Base-by-base conservation (phyloP, 2,113 vertebrate genomes). In the Ochotona curzoniae region DNA sequence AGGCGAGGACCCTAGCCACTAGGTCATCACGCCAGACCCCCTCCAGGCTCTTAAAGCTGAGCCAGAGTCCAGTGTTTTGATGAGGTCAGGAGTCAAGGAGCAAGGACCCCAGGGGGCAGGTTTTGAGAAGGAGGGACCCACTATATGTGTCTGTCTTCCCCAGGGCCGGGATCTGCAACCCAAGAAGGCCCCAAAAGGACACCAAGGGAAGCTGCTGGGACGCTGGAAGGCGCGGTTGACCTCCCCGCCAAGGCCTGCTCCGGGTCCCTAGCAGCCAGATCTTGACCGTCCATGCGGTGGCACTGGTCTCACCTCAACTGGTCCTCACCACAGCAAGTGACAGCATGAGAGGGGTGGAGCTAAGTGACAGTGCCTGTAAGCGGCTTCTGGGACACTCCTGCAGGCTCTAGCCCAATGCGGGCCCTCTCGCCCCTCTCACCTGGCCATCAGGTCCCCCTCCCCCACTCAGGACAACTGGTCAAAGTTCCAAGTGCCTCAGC, bases 401-500 rank as follows among this genome's bases (percentile, higher is more conserved):
- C 70, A 26, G 7, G 17, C 44, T 83, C 25, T 44, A 32, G 51
- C 84, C 70, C 75, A 79, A 63, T 87, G 71, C 38, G 8, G 91
- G 28, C 67, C 67, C 78, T n/a, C 64, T n/a, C 30, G 14, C 14
- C 54, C 54, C 61, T 38, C 38, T 32, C 8, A 70, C 18, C 74
- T 54, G 76, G 85, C 73, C 79, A 9, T 90, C 89, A 63, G 69
- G 70, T 73, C 83, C 75, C 44, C 49, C 88, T 89, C 83, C 75
- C 44, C 49, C 88, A 89, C 71, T 83, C 94, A 64, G 91, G 93
- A 89, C 89, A 81, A 70, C 0, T 4, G 25, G 61, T 86, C 14
- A 71, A 91, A 35, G 66, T 75, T 95, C 83, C 67, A 94, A 96
- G 95, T 96, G 95, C 95, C 95, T 96, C 75, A 14, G 17, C 35